phyloP scores from a whole-genome alignment of 2,113 vertebrate species.

The Upupa epops region DNA sequence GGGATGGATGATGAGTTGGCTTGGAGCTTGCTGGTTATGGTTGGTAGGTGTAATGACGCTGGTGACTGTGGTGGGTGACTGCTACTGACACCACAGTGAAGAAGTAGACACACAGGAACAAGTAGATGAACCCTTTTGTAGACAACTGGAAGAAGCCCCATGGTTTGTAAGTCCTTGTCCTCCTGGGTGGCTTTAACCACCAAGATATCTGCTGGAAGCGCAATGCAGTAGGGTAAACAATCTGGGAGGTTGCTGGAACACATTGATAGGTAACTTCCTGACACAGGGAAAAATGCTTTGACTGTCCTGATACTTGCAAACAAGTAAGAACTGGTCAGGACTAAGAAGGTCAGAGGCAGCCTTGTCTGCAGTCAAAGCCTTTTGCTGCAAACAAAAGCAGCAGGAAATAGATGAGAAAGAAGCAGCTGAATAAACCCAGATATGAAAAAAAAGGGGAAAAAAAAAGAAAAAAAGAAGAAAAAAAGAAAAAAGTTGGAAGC shows the following conservation, averaged over 20 bases:
- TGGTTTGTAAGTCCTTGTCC: neutral
- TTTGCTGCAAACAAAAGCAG: neutral
- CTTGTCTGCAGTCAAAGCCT: neutral
- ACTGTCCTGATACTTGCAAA: neutral
- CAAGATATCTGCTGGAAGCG: fast-evolving
- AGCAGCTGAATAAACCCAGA: neutral
- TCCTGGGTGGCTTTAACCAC: neutral
- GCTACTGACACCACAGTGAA: neutral
- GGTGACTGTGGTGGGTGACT: neutral
- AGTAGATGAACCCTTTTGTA: neutral
- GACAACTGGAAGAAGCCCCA: neutral
- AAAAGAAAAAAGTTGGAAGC: neutral
- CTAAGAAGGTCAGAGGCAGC: fast-evolving
- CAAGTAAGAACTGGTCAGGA: neutral
- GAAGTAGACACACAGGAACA: neutral
- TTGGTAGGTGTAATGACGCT: neutral
- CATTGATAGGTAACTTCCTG: neutral
- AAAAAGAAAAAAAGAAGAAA: too few relatives aligned
- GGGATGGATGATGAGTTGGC: neutral
- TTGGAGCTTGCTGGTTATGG: neutral
- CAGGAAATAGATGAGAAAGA: neutral
- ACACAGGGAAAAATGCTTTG: neutral
- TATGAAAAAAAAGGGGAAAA: too few relatives aligned
- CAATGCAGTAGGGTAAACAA: neutral
- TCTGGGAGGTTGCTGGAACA: neutral